Base-by-base conservation (phyloP, 2,113 vertebrate genomes). In the Gobio gobio region DNA sequence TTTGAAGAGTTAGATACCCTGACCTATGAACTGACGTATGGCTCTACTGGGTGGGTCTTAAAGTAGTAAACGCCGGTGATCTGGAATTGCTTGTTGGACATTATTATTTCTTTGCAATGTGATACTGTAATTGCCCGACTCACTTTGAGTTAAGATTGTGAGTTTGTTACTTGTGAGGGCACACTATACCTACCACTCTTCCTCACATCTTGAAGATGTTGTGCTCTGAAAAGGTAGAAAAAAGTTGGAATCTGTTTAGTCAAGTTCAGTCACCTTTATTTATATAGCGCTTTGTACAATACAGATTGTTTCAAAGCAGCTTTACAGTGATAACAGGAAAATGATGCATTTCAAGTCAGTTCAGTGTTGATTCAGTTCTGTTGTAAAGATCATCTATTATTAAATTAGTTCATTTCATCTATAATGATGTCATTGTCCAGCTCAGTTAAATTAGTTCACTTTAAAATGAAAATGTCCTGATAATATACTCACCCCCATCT, bases 21-120 rank as follows among this genome's bases (percentile, higher is more conserved):
- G 87, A 79, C 89, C 89, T 77, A 2, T 88, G 82, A 85, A 88
- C 79, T 89, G 87, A 86, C 49, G 45, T 72, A n/a, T 74, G 84
- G 88, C 87, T 84, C 75, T 88, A 90, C 89, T 63, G 24, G 90
- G 89, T 94, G 90, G 86, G 75, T 92, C 92, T 89, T 90, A 86
- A 58, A 74, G 20, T 22, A 68, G 72, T 26, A 68, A 70, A 61
- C 51, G 40, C 6, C 40, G 45, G 29, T 73, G 74, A 24, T 88
- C 90, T 88, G 86, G 90, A 92, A 90, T 92, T 93, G 88, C 86
- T 91, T 91, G 87, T 89, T 88, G 33, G 43, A 59, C 73, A 92
- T 94, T 92, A 93, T 93, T 94, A 93, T 94, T 94, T 91, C 90
- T 93, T 85, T 86, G 93, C 91, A 93, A 95, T 87, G 85, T 87